Percentiles rank a stretch among this genome's conserved stretches.
These are phyloP conservation scores for Clusia tigrina DNA, from an alignment of 2,888 invertebrate species.

Conservation along the genomic window DNA sequence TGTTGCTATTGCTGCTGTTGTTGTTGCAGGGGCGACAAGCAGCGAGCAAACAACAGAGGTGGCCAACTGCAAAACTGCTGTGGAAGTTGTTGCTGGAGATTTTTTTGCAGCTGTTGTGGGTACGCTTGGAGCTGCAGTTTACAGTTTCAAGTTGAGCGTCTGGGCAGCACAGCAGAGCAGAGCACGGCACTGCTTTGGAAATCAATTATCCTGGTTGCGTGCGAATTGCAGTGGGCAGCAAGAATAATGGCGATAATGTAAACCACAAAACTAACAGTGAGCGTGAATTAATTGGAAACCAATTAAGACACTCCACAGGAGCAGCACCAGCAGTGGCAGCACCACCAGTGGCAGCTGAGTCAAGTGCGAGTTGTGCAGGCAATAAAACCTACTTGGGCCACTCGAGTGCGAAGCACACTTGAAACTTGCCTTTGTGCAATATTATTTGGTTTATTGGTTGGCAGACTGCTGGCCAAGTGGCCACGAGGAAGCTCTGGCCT, in stretches of 20 bases:
- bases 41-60: background rate
- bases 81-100: background rate
- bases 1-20: background rate
- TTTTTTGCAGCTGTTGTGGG: no score
- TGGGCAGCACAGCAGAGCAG: background rate
- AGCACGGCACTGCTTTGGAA: background rate
- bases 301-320: slow-evolving; percentile 37
- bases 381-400: no score
- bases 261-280: slow-evolving; percentile 34
- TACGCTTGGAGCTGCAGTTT: no score
- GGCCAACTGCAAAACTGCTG: background rate
- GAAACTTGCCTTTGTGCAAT: no score
- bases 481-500: no score
- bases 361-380: no score
- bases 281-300: slow-evolving; percentile 44
- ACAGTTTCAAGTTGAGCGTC: no score
- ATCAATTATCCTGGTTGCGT: slow-evolving; percentile 4
- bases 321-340: slow-evolving; percentile 1
- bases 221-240: slow-evolving; percentile 3
- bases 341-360: background rate
- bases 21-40: background rate
- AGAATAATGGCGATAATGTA: slow-evolving; percentile 11
- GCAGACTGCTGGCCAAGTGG: no score
- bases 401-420: no score
- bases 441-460: no score